These are phyloP conservation scores for Drosophila peninsularis DNA, from an alignment of 2,888 invertebrate species.

Conservation along the genomic window DNA sequence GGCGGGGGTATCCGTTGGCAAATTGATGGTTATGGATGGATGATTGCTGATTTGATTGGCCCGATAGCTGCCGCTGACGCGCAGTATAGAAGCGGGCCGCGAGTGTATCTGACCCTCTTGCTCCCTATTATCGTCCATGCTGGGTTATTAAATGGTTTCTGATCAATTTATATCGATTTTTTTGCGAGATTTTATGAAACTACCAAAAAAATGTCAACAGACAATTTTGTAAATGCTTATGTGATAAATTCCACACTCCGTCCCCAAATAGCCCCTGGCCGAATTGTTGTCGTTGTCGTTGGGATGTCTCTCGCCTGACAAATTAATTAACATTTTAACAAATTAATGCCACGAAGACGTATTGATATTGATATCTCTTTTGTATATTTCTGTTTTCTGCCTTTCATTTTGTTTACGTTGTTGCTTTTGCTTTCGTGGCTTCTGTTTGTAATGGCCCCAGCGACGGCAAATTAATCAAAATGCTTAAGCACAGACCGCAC, in stretches of 20 bases:
- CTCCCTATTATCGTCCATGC: conserved; percentile 23
- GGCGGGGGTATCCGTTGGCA: conserved; percentile 22
- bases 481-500: conserved; percentile 60
- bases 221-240: conserved; percentile 43
- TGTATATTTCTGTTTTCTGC: not conserved
- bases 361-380: conserved; percentile 40
- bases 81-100: conserved; percentile 29
- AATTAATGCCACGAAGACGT: conserved; percentile 55
- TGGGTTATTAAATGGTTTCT: not conserved
- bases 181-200: conserved; percentile 6
- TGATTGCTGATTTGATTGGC: conserved; percentile 12
- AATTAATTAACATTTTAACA: conserved; percentile 73
- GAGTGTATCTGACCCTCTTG: conserved; percentile 2
- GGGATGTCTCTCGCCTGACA: conserved; percentile 65
- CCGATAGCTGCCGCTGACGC: conserved; percentile 42
- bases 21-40: conserved; percentile 44
- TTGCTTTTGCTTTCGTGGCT: conserved; percentile 47
- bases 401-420: conserved; percentile 5
- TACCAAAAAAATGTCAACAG: conserved; percentile 31
- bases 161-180: conserved; percentile 1
- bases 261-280: not conserved
- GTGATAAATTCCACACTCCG: conserved; percentile 6
- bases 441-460: conserved; percentile 48
- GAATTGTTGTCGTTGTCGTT: conserved; percentile 5
- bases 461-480: conserved; percentile 69